Percentiles rank a stretch among this genome's conserved stretches.
phyloP scores from a whole-genome alignment of 2,797 vertebrate genomes.

The Rhinoraja longicauda region DNA sequence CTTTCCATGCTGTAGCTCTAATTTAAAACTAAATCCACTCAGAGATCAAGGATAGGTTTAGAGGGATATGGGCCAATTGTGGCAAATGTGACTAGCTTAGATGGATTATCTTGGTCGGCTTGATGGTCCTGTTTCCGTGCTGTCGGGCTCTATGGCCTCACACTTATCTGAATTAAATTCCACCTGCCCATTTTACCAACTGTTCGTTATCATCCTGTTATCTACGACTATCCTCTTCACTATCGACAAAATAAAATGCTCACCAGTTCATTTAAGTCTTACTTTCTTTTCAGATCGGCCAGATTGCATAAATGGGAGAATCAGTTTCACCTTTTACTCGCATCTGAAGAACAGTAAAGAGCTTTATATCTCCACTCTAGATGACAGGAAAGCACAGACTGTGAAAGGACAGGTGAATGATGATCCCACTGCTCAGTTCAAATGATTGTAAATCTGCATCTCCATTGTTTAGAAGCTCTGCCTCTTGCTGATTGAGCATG shows the following conservation, averaged over 20 bases:
- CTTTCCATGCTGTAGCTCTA: too few relatives aligned
- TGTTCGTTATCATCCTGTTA: too few relatives aligned
- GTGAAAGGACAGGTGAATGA: slow-evolving; percentile 83
- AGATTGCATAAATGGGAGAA: slow-evolving; percentile 75
- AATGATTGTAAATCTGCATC: neutral
- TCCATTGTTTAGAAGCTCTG: neutral
- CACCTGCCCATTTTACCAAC: too few relatives aligned
- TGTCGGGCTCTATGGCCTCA: too few relatives aligned
- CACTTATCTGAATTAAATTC: too few relatives aligned
- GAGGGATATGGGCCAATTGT: too few relatives aligned
- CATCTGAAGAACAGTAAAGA: slow-evolving; percentile 90
- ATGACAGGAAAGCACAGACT: slow-evolving; percentile 60
- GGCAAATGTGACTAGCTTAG: too few relatives aligned
- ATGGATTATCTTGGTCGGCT: too few relatives aligned
- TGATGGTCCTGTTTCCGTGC: too few relatives aligned
- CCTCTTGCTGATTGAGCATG: neutral
- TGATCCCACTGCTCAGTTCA: neutral
- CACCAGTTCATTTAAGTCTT: neutral
- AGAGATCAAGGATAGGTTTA: too few relatives aligned
- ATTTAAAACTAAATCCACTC: too few relatives aligned
- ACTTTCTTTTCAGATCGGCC: slow-evolving; percentile 71
- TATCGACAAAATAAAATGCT: neutral
- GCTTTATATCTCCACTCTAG: slow-evolving; percentile 72
- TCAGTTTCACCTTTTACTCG: slow-evolving; percentile 87
- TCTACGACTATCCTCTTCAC: too few relatives aligned